phyloP scores from a whole-genome alignment of 2,113 vertebrate species.

The Gambusia holbrooki region DNA sequence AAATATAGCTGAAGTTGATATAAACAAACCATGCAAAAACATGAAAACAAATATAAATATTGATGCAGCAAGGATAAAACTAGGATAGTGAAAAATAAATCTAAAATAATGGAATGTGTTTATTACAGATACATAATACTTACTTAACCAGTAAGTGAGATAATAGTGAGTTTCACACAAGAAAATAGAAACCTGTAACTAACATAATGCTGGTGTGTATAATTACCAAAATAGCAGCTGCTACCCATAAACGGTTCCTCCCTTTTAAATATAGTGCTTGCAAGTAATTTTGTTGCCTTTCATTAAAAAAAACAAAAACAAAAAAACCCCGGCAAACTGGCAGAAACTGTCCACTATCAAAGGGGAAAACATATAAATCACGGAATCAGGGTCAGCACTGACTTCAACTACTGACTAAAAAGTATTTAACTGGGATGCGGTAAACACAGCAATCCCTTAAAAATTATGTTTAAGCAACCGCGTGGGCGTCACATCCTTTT shows the following conservation, averaged over 20 bases:
- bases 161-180: conserved; percentile 33
- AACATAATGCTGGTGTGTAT: conserved; percentile 33
- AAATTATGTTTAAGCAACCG: background rate
- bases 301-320: background rate
- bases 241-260: conserved; percentile 31
- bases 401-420: conserved; percentile 5
- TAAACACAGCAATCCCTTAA: conserved; percentile 4
- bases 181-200: conserved; percentile 52
- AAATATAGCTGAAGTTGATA: background rate
- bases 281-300: conserved; percentile 27
- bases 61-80: background rate
- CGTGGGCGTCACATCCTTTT: background rate
- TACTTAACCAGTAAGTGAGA: conserved; percentile 42
- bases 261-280: conserved; percentile 43
- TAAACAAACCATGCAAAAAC: background rate
- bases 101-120: background rate
- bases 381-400: background rate
- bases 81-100: background rate
- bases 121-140: conserved; percentile 34
- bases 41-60: background rate
- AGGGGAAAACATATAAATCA: background rate
- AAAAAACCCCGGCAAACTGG: background rate
- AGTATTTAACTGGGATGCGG: conserved; percentile 6
- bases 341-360: background rate
- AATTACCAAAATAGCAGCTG: conserved; percentile 55